Base-by-base conservation (phyloP, 37 sponge, comb jelly and placozoan genomes). In the Chondrosia reniformis region DNA sequence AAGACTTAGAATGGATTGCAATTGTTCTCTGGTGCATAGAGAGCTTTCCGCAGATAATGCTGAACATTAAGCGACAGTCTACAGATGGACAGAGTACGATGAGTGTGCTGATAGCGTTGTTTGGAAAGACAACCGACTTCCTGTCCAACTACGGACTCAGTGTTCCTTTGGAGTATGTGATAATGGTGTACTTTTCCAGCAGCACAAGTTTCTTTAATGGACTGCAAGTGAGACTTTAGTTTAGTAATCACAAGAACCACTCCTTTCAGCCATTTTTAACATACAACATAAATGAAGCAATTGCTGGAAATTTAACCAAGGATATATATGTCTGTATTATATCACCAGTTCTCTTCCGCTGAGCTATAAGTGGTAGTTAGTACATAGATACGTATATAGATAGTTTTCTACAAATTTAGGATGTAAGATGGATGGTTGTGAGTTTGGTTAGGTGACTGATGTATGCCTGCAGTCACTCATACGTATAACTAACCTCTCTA, bases 141-240 rank as follows among this genome's bases (percentile, higher is more conserved):
- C 43, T 84, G 43, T 61, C 63, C 17, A 84, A 78, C 25, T 77
- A 84, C 34, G 77, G 66, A 1, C 84, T 84, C 22, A 1, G 12
- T 25, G 63, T 84, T 43, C 84, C 84, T 12, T 42, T 84, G 4
- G 55, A 38, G 22, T 84, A 76, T 65, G 84, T 84, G 3, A 61
- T 84, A 46, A 84, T 84, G 84, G 28, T 39, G 37, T 84, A 84
- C 67, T 84, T 77, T 45, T 84, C 84, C 13, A 84, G 84, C 42
- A 55, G 78, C 5, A 30, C 57, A 1, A 56, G 75, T 45, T 77
- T 76, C 49, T 52, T 77, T 57, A 84, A 84, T 24, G 78, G 78
- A 58, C 77, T 77, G 38, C 84, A 84, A 57, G 84, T 84, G 0
- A 37, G 63, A 31, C 31, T 4, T 19, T 39, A 41, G 12, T 59